A percentile compares a stretch with the other conserved stretches of the same genome.
These are phyloP conservation scores for Periplaneta americana DNA, from an alignment of 1,140 invertebrate species.

Conservation along the genomic window DNA sequence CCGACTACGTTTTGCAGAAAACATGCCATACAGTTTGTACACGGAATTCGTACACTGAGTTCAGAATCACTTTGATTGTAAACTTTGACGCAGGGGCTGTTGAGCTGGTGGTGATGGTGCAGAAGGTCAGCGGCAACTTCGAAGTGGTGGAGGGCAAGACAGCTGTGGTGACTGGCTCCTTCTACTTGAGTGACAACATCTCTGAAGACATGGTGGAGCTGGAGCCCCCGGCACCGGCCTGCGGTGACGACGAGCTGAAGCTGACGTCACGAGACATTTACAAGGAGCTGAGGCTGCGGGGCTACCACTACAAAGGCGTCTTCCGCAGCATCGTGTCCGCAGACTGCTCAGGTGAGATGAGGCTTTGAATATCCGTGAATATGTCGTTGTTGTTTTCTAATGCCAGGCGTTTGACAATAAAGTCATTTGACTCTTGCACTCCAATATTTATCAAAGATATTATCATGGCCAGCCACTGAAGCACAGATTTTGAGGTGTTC, in stretches of 20 bases:
- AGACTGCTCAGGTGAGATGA: slow-evolving; percentile 41
- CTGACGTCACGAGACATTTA: slow-evolving; percentile 64
- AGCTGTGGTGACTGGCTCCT: slow-evolving; percentile 57
- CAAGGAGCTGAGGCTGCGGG: slow-evolving; percentile 83
- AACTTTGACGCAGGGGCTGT: too few relatives aligned
- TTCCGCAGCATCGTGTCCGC: slow-evolving; percentile 61
- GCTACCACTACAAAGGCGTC: slow-evolving; percentile 82
- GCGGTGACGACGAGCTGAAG: slow-evolving; percentile 23
- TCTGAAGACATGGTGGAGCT: slow-evolving; percentile 41
- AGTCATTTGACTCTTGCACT: too few relatives aligned
- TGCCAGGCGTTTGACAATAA: too few relatives aligned
- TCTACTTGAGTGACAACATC: slow-evolving; percentile 41
- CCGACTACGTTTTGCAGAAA: too few relatives aligned
- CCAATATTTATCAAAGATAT: too few relatives aligned
- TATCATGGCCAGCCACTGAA: too few relatives aligned
- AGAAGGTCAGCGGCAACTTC: slow-evolving; percentile 76
- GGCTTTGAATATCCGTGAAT: too few relatives aligned
- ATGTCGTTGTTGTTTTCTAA: too few relatives aligned
- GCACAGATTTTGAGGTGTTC: too few relatives aligned
- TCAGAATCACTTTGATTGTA: too few relatives aligned
- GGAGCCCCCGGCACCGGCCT: slow-evolving; percentile 36
- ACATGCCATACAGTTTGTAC: too few relatives aligned
- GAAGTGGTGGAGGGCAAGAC: slow-evolving; percentile 75
- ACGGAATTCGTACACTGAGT: too few relatives aligned
- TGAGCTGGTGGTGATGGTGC: slow-evolving; percentile 78